Evolutionary conservation across 1,140 invertebrate species (phyloP), one percentile per base, ranked within the genome.

Genomic region (Drosophila obscura): DNA sequence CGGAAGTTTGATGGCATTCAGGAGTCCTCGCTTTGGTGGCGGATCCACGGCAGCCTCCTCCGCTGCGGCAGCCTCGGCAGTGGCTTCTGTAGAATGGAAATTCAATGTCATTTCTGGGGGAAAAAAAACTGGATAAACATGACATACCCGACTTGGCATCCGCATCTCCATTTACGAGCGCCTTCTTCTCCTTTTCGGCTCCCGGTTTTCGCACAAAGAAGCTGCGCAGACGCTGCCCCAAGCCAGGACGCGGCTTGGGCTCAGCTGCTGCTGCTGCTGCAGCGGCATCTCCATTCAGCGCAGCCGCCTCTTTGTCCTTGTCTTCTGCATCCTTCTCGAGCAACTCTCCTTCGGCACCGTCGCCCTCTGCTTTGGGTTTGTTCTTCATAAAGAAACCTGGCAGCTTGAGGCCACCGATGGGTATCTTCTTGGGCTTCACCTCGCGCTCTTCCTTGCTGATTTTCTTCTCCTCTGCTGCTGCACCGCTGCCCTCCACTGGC

Each of bases 391-490:
- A 96, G 91, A 95, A 95, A 28, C 96, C 96, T 5, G 96, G 96
- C 94, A 96, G 95, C 93, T 96, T 96, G 50, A 96, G 96, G 11
- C 95, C 96, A 35, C 96, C 96, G 72, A 96, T 96, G 2, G 96
- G 96, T 80, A 96, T 96, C 90, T 96, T 96, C 85, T 95, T 96
- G 7, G 95, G 95, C 78, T 96, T 96, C 1, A 95, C 94, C 90
- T 95, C 94, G 63, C 94, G 93, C 28, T 94, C 94, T 79, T 95
- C 94, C 77, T 95, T 94, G 13, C 94, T 94, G 5, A 95, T 93
- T 59, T 93, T 93, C 16, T 93, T 93, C 31, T 93, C 93, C 53
- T 93, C 93, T 13, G 11, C 9, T 9, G 9, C 35, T 5, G 11
- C 11, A 39, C 35, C 35, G 35, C 35, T 39, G 24, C 73, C 64